phyloP scores from a whole-genome alignment of 2,888 invertebrate genomes.

The Boloria euphrosyne region DNA sequence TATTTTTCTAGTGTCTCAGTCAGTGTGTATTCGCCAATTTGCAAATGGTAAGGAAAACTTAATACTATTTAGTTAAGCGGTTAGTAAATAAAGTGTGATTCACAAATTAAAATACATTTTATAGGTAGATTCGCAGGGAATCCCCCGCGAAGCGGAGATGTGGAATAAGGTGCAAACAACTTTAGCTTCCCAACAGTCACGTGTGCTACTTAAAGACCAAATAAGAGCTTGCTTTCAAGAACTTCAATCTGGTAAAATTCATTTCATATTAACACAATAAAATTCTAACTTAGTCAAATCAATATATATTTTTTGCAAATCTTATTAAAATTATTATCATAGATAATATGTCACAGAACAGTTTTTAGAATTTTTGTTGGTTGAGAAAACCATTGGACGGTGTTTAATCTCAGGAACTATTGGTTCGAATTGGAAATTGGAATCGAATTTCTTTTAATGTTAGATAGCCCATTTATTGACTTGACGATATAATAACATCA shows the following conservation, averaged over 20 bases:
- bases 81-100: conserved; percentile 13
- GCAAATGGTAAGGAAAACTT: conserved; percentile 67
- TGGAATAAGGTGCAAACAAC: conserved; percentile 68
- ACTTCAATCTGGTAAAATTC: conserved; percentile 64
- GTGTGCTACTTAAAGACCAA: conserved; percentile 63
- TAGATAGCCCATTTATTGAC: too few species aligned
- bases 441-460: too few species aligned
- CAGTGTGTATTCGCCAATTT: conserved; percentile 79
- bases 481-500: too few species aligned
- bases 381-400: too few species aligned
- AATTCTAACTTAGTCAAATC: neutral
- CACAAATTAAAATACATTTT: conserved; percentile 12
- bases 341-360: too few species aligned
- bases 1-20: conserved; percentile 71
- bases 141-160: conserved; percentile 71
- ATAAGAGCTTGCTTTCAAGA: conserved; percentile 73
- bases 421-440: too few species aligned
- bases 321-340: too few species aligned
- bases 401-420: too few species aligned
- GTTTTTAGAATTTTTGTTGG: too few species aligned
- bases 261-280: neutral
- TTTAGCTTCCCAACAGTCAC: conserved; percentile 72
- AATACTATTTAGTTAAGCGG: conserved; percentile 1
- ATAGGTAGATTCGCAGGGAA: conserved; percentile 72
- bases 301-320: too few species aligned